Evolutionary conservation across 2,113 vertebrate genomes (phyloP).

Genomic region (Nesogale talazaci): DNA sequence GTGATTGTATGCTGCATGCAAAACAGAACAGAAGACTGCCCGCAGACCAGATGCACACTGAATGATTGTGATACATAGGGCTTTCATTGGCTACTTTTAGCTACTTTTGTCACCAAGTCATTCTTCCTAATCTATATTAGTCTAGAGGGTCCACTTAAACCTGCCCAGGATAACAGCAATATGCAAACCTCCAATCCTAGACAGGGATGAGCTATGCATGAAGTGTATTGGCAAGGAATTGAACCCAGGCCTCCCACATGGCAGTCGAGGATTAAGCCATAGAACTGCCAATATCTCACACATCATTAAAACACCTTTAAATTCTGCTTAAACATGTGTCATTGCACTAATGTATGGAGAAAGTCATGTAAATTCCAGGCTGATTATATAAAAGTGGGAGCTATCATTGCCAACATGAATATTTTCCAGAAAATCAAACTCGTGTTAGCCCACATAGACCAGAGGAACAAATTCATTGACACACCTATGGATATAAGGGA

Average conservation of each 20-base stretch:
- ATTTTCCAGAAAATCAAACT: constrained; percentile 1
- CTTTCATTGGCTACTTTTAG: not conserved
- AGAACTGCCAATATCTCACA: not conserved
- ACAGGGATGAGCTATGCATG: not conserved
- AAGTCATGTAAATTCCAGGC: not conserved
- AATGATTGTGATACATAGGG: not conserved
- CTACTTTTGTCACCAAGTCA: not conserved
- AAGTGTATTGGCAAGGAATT: not conserved
- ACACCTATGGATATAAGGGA: too few species aligned
- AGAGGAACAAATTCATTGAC: too few species aligned
- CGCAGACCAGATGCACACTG: not conserved
- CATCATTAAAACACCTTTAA: not conserved
- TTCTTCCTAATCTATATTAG: not conserved
- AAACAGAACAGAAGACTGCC: not conserved
- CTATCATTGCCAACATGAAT: not conserved
- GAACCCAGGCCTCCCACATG: not conserved
- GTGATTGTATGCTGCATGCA: not conserved
- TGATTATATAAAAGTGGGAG: not conserved
- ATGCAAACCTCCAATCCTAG: not conserved
- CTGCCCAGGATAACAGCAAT: not conserved
- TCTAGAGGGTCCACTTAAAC: not conserved
- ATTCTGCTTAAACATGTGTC: not conserved
- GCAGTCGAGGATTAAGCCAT: not conserved
- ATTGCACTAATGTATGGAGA: not conserved
- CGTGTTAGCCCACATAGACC: too few species aligned